Conservation (phyloP, 2,888 invertebrate genomes). For the Idaea biselata region DNA sequence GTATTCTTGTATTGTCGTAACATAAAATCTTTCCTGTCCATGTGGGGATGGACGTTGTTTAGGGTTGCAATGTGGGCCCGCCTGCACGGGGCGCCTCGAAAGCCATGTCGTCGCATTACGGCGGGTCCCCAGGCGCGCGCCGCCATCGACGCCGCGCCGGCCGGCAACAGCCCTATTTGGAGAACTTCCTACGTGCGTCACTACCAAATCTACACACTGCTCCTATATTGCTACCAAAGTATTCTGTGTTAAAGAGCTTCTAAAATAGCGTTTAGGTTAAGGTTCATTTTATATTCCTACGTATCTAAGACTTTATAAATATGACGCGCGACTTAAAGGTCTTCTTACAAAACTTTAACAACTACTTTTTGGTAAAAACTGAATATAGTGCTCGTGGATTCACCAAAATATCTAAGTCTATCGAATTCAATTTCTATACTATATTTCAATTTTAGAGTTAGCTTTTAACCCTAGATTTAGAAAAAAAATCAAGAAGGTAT, state of each 20-base stretch:
- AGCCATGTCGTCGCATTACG: neutral
- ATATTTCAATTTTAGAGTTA: too few species aligned
- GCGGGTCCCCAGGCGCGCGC: neutral
- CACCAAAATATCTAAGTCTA: too few species aligned
- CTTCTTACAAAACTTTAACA: too few species aligned
- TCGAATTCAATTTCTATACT: too few species aligned
- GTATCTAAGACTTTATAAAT: too few species aligned
- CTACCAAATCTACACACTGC: neutral
- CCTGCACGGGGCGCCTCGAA: neutral
- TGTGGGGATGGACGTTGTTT: neutral
- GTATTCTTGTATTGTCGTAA: neutral
- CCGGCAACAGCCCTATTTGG: neutral
- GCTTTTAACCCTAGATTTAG: too few species aligned
- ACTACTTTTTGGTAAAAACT: too few species aligned
- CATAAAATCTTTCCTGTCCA: neutral
- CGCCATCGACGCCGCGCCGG: neutral
- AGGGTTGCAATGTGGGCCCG: neutral
- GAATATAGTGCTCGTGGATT: too few species aligned
- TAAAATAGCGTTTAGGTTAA: neutral
- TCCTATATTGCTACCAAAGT: neutral
- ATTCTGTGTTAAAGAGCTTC: neutral
- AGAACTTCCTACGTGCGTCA: constrained; percentile 1
- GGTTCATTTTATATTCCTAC: neutral
- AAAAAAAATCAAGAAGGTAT: too few species aligned
- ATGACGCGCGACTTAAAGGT: too few species aligned